phyloP scores from a whole-genome alignment of 2,888 invertebrate species.

The Cryptophagus acutangulus region DNA sequence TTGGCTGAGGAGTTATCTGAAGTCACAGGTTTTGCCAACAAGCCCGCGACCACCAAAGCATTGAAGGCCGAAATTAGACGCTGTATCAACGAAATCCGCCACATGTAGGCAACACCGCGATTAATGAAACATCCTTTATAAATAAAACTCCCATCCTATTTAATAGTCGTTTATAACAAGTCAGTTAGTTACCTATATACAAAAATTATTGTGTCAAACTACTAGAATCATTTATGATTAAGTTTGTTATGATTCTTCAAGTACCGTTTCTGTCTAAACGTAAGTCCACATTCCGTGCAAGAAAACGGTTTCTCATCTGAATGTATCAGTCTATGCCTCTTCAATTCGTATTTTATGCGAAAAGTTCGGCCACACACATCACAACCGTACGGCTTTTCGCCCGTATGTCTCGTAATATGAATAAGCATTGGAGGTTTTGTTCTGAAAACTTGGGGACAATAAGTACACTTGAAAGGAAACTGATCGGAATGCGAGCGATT shows the following conservation, averaged over 20 bases:
- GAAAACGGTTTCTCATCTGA: constrained; percentile 51
- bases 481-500: constrained; percentile 54
- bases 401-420: constrained; percentile 58
- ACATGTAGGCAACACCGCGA: too few relatives aligned
- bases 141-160: too few relatives aligned
- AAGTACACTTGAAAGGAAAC: constrained; percentile 55
- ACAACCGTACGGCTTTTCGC: constrained; percentile 58
- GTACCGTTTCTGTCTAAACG: constrained; percentile 53
- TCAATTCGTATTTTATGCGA: constrained; percentile 57
- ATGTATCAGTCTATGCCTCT: constrained; percentile 53
- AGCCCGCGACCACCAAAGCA: too few relatives aligned
- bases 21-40: too few relatives aligned
- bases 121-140: too few relatives aligned
- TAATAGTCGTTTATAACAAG: too few relatives aligned
- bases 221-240: constrained; percentile 40
- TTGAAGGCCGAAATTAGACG: too few relatives aligned
- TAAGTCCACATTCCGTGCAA: constrained; percentile 47
- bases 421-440: constrained; percentile 54
- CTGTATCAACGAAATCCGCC: too few relatives aligned
- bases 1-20: too few relatives aligned
- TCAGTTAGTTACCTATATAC: too few relatives aligned
- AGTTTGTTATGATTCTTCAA: constrained; percentile 50
- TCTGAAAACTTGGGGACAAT: constrained; percentile 59
- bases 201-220: too few relatives aligned
- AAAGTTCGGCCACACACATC: constrained; percentile 55